Percentiles rank a stretch among this genome's conserved stretches.
phyloP scores from a whole-genome alignment of 2,888 invertebrate genomes.

The Leptinotarsa haldemani region DNA sequence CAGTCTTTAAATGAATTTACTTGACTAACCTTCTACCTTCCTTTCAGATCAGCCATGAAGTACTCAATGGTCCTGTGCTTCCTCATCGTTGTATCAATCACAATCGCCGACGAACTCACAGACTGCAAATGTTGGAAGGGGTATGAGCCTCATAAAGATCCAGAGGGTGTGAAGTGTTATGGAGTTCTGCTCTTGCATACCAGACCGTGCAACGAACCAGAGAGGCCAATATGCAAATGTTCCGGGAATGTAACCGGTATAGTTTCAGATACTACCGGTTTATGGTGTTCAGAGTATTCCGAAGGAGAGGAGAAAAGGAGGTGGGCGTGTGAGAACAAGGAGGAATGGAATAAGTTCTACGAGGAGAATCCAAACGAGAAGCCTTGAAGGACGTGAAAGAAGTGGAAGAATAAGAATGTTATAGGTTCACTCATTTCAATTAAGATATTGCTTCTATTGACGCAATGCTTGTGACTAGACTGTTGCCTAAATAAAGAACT shows the following conservation, averaged over 20 bases:
- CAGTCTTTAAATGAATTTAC: no score
- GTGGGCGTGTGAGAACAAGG: constrained; percentile 47
- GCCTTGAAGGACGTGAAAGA: constrained; percentile 18
- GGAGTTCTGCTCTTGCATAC: constrained; percentile 31
- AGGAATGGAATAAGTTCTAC: constrained; percentile 43
- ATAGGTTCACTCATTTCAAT: no score
- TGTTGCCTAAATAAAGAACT: background rate
- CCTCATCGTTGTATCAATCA: background rate
- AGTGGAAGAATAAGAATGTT: no score
- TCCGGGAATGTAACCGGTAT: constrained; percentile 41
- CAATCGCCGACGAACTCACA: constrained; percentile 29
- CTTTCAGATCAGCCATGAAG: constrained; percentile 29
- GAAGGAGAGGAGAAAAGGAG: constrained; percentile 33
- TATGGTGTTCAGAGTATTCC: constrained; percentile 40
- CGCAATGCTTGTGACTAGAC: background rate
- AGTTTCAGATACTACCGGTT: constrained; percentile 40
- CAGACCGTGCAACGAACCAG: constrained; percentile 43
- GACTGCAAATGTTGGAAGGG: constrained; percentile 40
- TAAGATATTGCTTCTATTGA: background rate
- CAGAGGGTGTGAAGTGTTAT: constrained; percentile 36
- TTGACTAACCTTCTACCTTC: no score
- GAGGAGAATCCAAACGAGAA: constrained; percentile 30
- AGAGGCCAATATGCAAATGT: constrained; percentile 46
- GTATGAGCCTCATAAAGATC: constrained; percentile 28
- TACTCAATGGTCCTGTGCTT: background rate